These are phyloP conservation scores for Collichthys lucidus DNA, from an alignment of 2,113 vertebrate species.

Conservation along the genomic window DNA sequence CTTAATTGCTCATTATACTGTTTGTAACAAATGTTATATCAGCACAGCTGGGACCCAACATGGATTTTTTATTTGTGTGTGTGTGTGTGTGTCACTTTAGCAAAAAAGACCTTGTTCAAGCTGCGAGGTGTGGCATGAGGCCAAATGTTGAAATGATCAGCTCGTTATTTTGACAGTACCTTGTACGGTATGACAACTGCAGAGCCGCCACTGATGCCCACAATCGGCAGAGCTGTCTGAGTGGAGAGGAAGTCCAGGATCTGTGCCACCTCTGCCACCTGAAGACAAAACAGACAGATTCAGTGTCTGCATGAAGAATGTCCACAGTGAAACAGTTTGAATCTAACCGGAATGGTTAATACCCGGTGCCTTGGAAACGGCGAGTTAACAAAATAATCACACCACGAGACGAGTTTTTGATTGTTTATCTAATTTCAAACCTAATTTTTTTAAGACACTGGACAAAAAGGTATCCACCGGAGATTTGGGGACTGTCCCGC, in stretches of 20 bases:
- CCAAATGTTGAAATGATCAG: neutral
- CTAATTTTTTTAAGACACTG: no score
- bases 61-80: neutral
- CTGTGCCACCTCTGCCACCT: constrained; percentile 90
- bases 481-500: neutral
- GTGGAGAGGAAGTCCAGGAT: constrained; percentile 97
- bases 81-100: neutral
- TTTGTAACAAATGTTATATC: constrained; percentile 24
- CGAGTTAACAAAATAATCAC: neutral
- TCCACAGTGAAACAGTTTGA: neutral
- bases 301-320: neutral
- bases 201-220: constrained; percentile 97
- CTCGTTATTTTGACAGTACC: constrained; percentile 80
- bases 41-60: neutral
- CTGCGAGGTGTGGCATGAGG: neutral
- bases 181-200: constrained; percentile 95
- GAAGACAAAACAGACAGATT: constrained; percentile 19
- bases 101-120: neutral
- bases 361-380: neutral
- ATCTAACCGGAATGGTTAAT: neutral
- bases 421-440: no score
- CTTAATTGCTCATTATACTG: constrained; percentile 11
- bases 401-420: neutral
- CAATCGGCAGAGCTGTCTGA: constrained; percentile 92
- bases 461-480: neutral